Percentiles rank a stretch among this genome's conserved stretches.
These are phyloP conservation scores for Sternotherus odoratus DNA, from an alignment of 2,797 vertebrate species.

Conservation along the genomic window DNA sequence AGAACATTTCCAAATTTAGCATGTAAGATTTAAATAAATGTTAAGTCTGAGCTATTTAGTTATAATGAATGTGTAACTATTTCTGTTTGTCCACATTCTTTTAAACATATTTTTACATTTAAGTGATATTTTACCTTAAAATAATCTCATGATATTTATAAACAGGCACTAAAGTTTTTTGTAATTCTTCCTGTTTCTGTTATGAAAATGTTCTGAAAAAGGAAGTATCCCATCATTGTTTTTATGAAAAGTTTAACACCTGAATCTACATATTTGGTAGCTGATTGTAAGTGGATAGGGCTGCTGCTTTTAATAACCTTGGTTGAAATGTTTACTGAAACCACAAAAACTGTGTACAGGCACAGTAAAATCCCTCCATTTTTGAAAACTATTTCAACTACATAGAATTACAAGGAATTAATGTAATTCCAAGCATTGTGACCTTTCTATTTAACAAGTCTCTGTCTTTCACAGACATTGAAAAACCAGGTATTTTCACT, in stretches of 20 bases:
- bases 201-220: background rate
- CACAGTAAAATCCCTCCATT: slow-evolving; percentile 12
- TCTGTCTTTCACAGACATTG: background rate
- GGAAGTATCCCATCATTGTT: background rate
- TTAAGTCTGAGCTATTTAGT: background rate
- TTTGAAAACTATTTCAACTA: slow-evolving; percentile 33
- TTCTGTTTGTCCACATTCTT: background rate
- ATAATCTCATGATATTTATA: background rate
- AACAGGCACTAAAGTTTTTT: background rate
- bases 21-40: background rate
- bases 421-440: background rate
- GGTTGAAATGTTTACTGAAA: slow-evolving; percentile 11
- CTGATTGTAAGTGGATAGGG: background rate
- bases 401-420: slow-evolving; percentile 16
- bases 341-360: background rate
- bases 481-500: slow-evolving; percentile 16
- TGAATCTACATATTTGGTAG: background rate
- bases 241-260: background rate
- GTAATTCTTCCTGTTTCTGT: slow-evolving; percentile 15
- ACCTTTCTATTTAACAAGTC: slow-evolving; percentile 23
- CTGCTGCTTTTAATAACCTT: background rate
- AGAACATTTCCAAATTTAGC: background rate
- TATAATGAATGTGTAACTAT: background rate
- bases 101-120: background rate
- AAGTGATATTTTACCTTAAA: background rate